These are phyloP conservation scores for Brotula barbata DNA, from an alignment of 2,797 vertebrate genomes.

Conservation along the genomic window DNA sequence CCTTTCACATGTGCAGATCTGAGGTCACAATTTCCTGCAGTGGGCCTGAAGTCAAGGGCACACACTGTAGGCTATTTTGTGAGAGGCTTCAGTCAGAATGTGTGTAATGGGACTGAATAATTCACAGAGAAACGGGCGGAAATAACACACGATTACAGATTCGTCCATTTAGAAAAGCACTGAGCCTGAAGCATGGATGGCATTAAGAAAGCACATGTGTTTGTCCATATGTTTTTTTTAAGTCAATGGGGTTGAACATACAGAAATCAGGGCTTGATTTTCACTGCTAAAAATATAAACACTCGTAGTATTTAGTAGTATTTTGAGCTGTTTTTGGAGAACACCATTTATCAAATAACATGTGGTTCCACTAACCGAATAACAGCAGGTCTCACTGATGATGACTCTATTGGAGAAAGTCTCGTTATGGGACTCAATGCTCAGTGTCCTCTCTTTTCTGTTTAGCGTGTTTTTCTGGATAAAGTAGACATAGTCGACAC, in stretches of 20 bases:
- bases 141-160: neutral
- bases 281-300: neutral
- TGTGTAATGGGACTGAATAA: conserved; percentile 36
- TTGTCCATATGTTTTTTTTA: conserved; percentile 4
- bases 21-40: conserved; percentile 25
- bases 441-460: conserved; percentile 89
- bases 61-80: conserved; percentile 33
- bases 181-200: conserved; percentile 12
- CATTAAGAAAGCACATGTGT: conserved; percentile 14
- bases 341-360: neutral
- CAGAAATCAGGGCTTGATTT: neutral
- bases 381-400: conserved; percentile 93
- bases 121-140: conserved; percentile 28
- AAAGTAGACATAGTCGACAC: conserved; percentile 97
- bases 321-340: neutral
- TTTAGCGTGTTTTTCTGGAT: conserved; percentile 95
- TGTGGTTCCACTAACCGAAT: conserved; percentile 84
- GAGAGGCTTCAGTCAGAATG: conserved; percentile 19
- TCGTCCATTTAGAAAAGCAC: conserved; percentile 7
- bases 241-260: neutral
- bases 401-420: conserved; percentile 95
- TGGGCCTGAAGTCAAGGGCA: neutral
- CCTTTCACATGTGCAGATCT: conserved; percentile 39
- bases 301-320: neutral
- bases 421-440: conserved; percentile 96